Conservation (phyloP, 2,888 invertebrate species). For the Leptopterna dolabrata region DNA sequence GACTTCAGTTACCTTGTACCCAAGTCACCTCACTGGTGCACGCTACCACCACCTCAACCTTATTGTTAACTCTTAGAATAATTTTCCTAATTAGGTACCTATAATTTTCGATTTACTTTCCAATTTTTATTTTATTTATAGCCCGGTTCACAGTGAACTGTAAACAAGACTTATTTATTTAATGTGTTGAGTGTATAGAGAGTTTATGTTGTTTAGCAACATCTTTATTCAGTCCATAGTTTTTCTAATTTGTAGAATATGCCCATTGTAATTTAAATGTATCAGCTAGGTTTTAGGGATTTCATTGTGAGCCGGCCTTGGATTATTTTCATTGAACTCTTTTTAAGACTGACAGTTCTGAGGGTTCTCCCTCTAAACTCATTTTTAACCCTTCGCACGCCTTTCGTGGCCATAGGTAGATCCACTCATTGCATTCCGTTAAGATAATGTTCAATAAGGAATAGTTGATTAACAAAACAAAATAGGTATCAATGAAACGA, state of each 20-base stretch:
- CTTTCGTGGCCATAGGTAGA: slow-evolving; percentile 29
- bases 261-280: slow-evolving; percentile 13
- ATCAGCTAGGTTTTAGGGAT: slow-evolving; percentile 8
- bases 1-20: slow-evolving; percentile 52
- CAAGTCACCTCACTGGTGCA: slow-evolving; percentile 28
- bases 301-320: slow-evolving; percentile 48
- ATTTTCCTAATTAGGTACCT: neutral
- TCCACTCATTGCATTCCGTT: slow-evolving; percentile 45
- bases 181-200: slow-evolving; percentile 40
- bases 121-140: slow-evolving; percentile 5
- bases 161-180: slow-evolving; percentile 46
- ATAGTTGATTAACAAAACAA: neutral
- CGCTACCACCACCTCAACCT: slow-evolving; percentile 36
- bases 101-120: neutral
- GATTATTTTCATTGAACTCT: slow-evolving; percentile 40
- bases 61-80: slow-evolving; percentile 36
- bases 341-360: slow-evolving; percentile 53
- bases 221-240: slow-evolving; percentile 41
- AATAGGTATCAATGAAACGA: slow-evolving; percentile 6
- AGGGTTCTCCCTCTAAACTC: slow-evolving; percentile 46
- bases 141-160: slow-evolving; percentile 44
- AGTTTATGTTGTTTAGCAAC: slow-evolving; percentile 34
- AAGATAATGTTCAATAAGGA: neutral
- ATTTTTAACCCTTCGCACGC: slow-evolving; percentile 42
- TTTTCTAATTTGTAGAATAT: slow-evolving; percentile 30